A percentile compares a stretch with the other conserved stretches of the same genome.
Evolutionary conservation across 2,888 invertebrate genomes (phyloP).

Genomic region (Stomorhina lunata): DNA sequence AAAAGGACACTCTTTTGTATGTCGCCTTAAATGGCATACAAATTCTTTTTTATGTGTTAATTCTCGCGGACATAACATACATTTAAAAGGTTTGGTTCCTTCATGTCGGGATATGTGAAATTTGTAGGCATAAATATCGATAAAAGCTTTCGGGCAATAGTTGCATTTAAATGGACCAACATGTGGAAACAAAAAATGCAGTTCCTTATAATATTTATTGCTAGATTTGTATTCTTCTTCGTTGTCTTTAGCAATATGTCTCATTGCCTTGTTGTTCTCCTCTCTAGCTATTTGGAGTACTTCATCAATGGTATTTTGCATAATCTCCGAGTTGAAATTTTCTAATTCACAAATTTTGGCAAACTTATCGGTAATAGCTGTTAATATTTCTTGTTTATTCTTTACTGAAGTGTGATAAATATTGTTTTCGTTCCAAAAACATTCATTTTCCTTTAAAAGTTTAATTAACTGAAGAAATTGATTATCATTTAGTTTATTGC

Average conservation of each 20-base stretch:
- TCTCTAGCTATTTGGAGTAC: slow-evolving; percentile 46
- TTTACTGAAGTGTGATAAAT: slow-evolving; percentile 56
- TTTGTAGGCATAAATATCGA: slow-evolving; percentile 54
- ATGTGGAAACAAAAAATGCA: slow-evolving; percentile 52
- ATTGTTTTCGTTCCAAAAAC: slow-evolving; percentile 62
- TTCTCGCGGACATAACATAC: slow-evolving; percentile 53
- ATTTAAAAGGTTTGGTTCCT: slow-evolving; percentile 57
- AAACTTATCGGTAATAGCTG: slow-evolving; percentile 11
- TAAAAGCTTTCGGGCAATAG: slow-evolving; percentile 40
- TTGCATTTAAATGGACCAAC: slow-evolving; percentile 55
- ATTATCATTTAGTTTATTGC: slow-evolving; percentile 32
- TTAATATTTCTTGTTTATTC: slow-evolving; percentile 47
- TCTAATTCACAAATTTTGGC: slow-evolving; percentile 2
- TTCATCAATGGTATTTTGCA: slow-evolving; percentile 54
- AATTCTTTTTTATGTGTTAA: slow-evolving; percentile 60
- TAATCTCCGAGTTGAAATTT: slow-evolving; percentile 22
- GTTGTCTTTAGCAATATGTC: not conserved
- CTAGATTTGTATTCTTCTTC: slow-evolving; percentile 8
- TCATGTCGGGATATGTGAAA: slow-evolving; percentile 57
- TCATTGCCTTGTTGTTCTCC: slow-evolving; percentile 36
- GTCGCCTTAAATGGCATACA: slow-evolving; percentile 55
- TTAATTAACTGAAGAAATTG: slow-evolving; percentile 35
- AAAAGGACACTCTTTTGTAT: slow-evolving; percentile 60
- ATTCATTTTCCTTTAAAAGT: slow-evolving; percentile 53
- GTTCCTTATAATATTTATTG: slow-evolving; percentile 40